Base-by-base conservation (phyloP, 2,888 invertebrate species). In the Andrena flavipes region DNA sequence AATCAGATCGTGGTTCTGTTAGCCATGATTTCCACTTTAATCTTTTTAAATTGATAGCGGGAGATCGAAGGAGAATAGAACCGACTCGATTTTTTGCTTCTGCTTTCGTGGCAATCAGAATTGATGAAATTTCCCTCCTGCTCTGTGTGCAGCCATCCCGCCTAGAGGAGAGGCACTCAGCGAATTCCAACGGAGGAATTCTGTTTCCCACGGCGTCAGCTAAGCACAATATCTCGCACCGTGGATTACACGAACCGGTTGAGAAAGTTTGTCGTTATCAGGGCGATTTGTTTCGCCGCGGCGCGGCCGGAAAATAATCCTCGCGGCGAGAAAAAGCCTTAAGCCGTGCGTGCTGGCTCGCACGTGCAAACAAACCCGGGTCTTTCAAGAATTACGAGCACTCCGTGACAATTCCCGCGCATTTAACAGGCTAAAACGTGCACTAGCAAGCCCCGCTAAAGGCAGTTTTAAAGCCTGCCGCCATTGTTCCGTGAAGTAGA, bases 391-490 rank as follows among this genome's bases (percentile, higher is more conserved):
- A 80, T 82, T 80, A 82, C 82, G 82, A 80, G 80, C 69, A 59
- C 82, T 82, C 70, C 81, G 75, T 74, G 81, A 82, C 82, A 80
- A 80, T 82, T 82, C 80, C 59, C 69, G 65, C 80, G 80, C 80
- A 67, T 74, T 80, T 82, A 82, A 74, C 81, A 70, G 80, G 81
- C 81, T 82, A 63, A 82, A 82, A 82, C 82, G 81, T 49, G 69
- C 71, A 54, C 67, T 65, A 56, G 68, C 67, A 49, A 68, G 69
- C 51, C 29, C 29, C 54, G 35, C 33, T 62, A 26, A 75, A 71
- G 75, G 74, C 80, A 29, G 82, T 74, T 82, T 80, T 82, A 82
- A 82, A 82, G 82, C 80, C 29, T 60, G 62, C 70, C 59, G 70
- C 70, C 75, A 82, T 82, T 82, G 82, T 82, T 82, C 81, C 56